Evolutionary conservation across 92 coral and sea anemone genomes (phyloP), one percentile per base, ranked within the genome.

Genomic region (Paragorgia papillata): DNA sequence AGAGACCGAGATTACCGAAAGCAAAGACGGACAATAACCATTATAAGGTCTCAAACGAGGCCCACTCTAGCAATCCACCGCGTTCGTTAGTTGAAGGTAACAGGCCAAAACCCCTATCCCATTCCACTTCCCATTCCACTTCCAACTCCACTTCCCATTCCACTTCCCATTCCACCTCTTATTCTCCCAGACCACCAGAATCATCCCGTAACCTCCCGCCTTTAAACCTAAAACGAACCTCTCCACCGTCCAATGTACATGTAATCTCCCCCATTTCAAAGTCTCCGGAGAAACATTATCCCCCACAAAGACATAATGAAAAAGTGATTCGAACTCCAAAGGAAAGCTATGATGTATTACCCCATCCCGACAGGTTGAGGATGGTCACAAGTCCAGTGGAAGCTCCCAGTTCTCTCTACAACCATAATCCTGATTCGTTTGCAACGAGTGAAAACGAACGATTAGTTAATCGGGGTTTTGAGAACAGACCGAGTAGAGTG

Each of bases 121-220:
- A 32, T 25, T 25, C 30, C 17, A 17, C 53, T 17, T 0, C 30
- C 31, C 43, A 21, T 8, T n/a, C 30, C 71, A 34, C 14, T 2
- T n/a, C 24, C 13, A 54, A 41, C 20, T n/a, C 28, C 15, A 0
- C n/a, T 40, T 21, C 53, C 34, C 53, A 1, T 2, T 7, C 62
- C 29, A 15, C 29, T n/a, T 32, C 56, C 43, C 37, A 22, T 41
- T 21, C 7, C 56, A 2, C 24, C n/a, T 26, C 8, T 31, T 25
- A 18, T 51, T 15, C 37, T 6, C 27, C 64, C 30, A 33, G 17
- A 71, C 18, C 7, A 9, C 53, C 30, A 19, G 32, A 7, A 12
- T 32, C 21, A 21, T 27, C 64, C 43, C 50, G 33, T 70, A 70
- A 31, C 32, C 78, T 53, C 64, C 78, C 78, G 30, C 78, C 78